These are phyloP conservation scores for Chaetodon trifasciatus DNA, from an alignment of 2,797 vertebrate species.

Conservation along the genomic window DNA sequence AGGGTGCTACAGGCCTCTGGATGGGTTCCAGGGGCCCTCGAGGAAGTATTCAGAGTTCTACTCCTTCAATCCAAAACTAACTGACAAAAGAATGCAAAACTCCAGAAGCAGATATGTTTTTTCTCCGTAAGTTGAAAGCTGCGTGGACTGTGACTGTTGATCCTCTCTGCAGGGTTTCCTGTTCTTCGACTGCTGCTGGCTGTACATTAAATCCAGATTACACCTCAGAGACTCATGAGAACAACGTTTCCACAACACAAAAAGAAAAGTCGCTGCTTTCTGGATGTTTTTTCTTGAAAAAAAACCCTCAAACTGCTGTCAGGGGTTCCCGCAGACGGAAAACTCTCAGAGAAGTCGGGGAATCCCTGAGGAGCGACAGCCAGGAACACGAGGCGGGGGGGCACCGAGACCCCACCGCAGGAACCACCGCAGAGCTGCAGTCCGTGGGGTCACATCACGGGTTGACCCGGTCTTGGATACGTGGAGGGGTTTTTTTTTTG, in stretches of 20 bases:
- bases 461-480: slow-evolving; percentile 17
- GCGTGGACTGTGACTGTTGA: slow-evolving; percentile 49
- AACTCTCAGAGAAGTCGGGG: slow-evolving; percentile 53
- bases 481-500: slow-evolving; percentile 25
- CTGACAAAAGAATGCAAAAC: slow-evolving; percentile 35
- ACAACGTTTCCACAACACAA: slow-evolving; percentile 50
- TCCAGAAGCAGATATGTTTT: slow-evolving; percentile 43
- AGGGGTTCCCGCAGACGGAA: slow-evolving; percentile 54
- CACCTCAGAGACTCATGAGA: slow-evolving; percentile 68
- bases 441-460: slow-evolving; percentile 35
- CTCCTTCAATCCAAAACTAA: slow-evolving; percentile 37
- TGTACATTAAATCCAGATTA: slow-evolving; percentile 69
- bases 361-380: slow-evolving; percentile 53
- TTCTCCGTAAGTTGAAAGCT: slow-evolving; percentile 31
- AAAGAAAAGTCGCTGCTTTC: slow-evolving; percentile 35
- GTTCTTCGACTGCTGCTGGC: slow-evolving; percentile 56
- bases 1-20: not conserved
- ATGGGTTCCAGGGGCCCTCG: not conserved
- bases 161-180: slow-evolving; percentile 65
- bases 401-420: slow-evolving; percentile 14
- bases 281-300: slow-evolving; percentile 57
- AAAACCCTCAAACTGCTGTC: slow-evolving; percentile 44
- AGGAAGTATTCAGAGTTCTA: slow-evolving; percentile 9
- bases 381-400: slow-evolving; percentile 31
- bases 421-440: slow-evolving; percentile 44